Evolutionary conservation across 2,888 invertebrate species (phyloP), one percentile per base, ranked within the genome.

Genomic region (Drosophila dives): DNA sequence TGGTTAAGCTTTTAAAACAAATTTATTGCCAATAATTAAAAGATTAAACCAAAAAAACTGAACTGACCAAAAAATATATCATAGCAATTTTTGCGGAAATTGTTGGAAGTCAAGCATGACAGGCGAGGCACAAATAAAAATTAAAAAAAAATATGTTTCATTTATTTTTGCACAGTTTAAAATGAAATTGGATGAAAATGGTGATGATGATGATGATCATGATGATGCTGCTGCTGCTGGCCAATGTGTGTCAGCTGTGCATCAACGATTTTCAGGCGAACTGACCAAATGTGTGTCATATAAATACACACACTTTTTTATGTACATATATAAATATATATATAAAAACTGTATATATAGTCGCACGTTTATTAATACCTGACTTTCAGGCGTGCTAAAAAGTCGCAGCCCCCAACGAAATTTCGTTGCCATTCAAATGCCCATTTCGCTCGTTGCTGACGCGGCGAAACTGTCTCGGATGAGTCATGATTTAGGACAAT

Each of bases 21-120:
- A 86, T 86, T 87, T 87, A 86, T 86, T 60, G 75, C 76, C 87
- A 68, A 68, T 75, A 83, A 86, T 85, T 85, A 85, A 86, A 51
- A 50, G 45, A 51, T 50, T 49, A 32, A 32, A 51, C 20, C 45
- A 26, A 45, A 36, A 50, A 63, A 23, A 45, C 15, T 45, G 15
- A 36, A 33, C 12, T 12, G n/a, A 32, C 26, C 40, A 40, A 51
- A 64, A 72, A 36, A 68, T 66, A 63, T 60, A 63, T 59, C 63
- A 60, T 51, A 60, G 48, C 40, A 32, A 64, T 70, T 67, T 64
- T 63, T 69, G 69, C 76, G 76, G 81, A 86, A 84, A 86, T 79
- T 67, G 75, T 79, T 72, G 81, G 81, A 86, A 86, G 86, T 86
- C 74, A 79, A 75, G 82, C 81, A 72, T 70, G 58, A 76, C 70